Percentiles rank a stretch among this genome's conserved stretches.
Conservation (phyloP, 35 echinoderm and acorn worm species). For the Diadema setosum region DNA sequence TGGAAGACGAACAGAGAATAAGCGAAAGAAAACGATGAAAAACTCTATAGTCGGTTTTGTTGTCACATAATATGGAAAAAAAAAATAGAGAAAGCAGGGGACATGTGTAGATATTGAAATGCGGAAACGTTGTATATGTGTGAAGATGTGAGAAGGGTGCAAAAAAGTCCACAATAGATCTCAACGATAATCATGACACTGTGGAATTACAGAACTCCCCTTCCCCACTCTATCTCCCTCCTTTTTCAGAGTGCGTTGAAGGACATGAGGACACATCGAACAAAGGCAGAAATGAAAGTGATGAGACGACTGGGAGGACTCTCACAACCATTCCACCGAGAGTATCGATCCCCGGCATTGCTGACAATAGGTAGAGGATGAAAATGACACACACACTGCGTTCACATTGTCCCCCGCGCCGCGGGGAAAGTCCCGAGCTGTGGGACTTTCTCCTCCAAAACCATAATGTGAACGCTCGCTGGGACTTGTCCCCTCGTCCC, state of each 20-base stretch:
- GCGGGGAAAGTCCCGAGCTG: too few species aligned
- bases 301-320: background rate
- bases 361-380: background rate
- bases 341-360: background rate
- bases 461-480: too few species aligned
- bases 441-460: too few species aligned
- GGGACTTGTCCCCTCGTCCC: too few species aligned
- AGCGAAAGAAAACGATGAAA: too few species aligned
- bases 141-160: background rate
- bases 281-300: background rate
- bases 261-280: too few species aligned
- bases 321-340: background rate
- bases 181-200: background rate
- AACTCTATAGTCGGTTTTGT: too few species aligned
- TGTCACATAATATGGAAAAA: background rate
- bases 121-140: background rate
- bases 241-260: too few species aligned
- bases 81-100: background rate
- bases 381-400: conserved; percentile 25
- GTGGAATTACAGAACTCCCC: background rate
- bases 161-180: background rate
- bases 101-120: background rate
- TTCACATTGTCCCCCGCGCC: too few species aligned
- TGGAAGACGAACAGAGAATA: too few species aligned
- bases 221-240: too few species aligned